A percentile compares a stretch with the other conserved stretches of the same genome.
Evolutionary conservation across 2,888 invertebrate species (phyloP).

Genomic region (Laothoe populi): DNA sequence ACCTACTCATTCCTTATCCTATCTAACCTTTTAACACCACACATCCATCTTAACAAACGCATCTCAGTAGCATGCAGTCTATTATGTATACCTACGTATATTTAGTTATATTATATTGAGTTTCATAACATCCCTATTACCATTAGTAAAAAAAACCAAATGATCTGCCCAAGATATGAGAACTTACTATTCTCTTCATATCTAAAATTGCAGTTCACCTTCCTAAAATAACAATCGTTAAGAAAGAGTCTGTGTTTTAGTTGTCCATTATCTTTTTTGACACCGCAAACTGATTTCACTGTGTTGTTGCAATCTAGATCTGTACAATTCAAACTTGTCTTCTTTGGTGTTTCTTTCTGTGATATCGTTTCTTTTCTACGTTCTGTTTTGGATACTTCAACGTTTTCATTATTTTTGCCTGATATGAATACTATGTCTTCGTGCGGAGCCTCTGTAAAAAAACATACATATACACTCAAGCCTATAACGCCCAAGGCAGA

Average conservation of each 20-base stretch:
- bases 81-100: no score
- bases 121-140: no score
- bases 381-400: constrained; percentile 35
- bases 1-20: no score
- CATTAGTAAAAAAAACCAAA: no score
- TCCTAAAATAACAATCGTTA: constrained; percentile 70
- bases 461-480: not conserved
- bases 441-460: constrained; percentile 48
- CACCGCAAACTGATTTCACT: constrained; percentile 58
- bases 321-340: constrained; percentile 48
- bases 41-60: no score
- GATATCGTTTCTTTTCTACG: constrained; percentile 28
- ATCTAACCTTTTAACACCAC: no score
- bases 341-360: constrained; percentile 1
- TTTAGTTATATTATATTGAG: no score
- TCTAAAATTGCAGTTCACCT: constrained; percentile 71
- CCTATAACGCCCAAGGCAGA: no score
- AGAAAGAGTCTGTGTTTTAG: constrained; percentile 63
- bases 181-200: constrained; percentile 64
- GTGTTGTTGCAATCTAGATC: constrained; percentile 61
- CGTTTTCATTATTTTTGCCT: constrained; percentile 59
- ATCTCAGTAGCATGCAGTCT: no score
- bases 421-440: constrained; percentile 58
- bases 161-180: no score
- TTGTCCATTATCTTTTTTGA: constrained; percentile 50